phyloP scores from a whole-genome alignment of 1,140 invertebrate genomes.

The Prorops nasuta region DNA sequence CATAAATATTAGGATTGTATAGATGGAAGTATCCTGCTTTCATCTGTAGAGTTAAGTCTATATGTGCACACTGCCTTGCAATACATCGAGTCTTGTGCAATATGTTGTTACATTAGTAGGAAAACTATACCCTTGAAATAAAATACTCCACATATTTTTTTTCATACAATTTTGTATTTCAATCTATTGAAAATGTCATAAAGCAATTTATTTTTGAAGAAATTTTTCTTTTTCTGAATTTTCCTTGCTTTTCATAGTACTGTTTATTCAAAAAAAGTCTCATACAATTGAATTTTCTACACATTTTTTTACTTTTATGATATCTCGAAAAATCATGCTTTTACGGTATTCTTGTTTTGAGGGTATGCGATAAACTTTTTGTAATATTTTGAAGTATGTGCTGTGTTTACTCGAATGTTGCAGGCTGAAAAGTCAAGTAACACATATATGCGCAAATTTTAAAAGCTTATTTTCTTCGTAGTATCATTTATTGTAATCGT shows the following conservation, averaged over 20 bases:
- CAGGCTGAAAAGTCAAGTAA: constrained; percentile 19
- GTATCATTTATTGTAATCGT: neutral
- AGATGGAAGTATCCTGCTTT: neutral
- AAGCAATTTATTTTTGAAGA: neutral
- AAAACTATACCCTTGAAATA: no score
- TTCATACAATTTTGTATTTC: no score
- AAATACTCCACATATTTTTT: no score
- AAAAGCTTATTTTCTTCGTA: constrained; percentile 12
- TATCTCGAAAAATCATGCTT: no score
- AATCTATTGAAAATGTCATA: no score
- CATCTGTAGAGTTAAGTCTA: constrained; percentile 22
- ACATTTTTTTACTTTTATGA: neutral
- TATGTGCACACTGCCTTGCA: constrained; percentile 25
- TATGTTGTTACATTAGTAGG: neutral
- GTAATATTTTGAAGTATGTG: constrained; percentile 17
- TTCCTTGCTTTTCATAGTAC: neutral
- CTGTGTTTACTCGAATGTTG: constrained; percentile 18
- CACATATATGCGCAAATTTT: constrained; percentile 6
- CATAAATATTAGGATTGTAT: constrained; percentile 14
- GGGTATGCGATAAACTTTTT: constrained; percentile 9
- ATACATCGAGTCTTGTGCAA: constrained; percentile 17
- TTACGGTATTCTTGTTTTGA: no score
- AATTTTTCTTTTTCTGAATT: neutral
- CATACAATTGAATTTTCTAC: neutral
- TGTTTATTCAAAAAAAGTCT: neutral